These are phyloP conservation scores for Colostygia pectinataria DNA, from an alignment of 2,888 invertebrate species.

Conservation along the genomic window DNA sequence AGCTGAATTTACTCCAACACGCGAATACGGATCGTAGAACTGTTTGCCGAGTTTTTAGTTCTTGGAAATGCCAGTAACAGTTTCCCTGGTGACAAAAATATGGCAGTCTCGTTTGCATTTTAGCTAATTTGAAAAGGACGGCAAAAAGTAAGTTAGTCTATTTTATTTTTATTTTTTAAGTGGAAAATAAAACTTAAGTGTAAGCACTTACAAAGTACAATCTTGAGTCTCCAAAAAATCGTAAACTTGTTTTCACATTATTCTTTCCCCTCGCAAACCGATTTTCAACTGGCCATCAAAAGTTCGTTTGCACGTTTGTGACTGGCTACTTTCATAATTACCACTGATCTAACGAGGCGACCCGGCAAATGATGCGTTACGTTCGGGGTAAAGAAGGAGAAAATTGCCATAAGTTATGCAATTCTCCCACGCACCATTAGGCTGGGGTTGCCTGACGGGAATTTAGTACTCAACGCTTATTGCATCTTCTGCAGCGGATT, in stretches of 20 bases:
- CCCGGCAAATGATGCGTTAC: conserved; percentile 67
- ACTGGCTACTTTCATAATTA: conserved; percentile 60
- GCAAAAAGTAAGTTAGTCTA: too few relatives aligned
- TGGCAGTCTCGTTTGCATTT: too few relatives aligned
- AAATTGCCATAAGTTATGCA: conserved; percentile 77
- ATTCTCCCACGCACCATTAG: conserved; percentile 72
- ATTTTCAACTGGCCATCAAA: conserved; percentile 38
- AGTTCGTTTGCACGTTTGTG: conserved; percentile 48
- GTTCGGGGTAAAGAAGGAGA: conserved; percentile 59
- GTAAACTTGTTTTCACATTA: conserved; percentile 12
- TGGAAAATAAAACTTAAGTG: too few relatives aligned
- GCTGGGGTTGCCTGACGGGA: conserved; percentile 49
- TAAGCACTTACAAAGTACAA: neutral
- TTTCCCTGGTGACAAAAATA: too few relatives aligned
- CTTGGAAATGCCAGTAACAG: too few relatives aligned
- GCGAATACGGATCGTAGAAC: too few relatives aligned
- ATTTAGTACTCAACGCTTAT: conserved; percentile 62
- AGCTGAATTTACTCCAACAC: too few relatives aligned
- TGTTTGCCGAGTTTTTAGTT: too few relatives aligned
- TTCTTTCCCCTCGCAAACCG: conserved; percentile 1
- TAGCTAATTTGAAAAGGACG: too few relatives aligned
- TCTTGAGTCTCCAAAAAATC: neutral
- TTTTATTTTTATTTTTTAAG: too few relatives aligned
- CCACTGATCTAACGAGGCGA: conserved; percentile 55
- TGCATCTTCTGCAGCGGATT: conserved; percentile 60